Base-by-base conservation (phyloP, 2,888 invertebrate genomes). In the Alsophila aescularia region DNA sequence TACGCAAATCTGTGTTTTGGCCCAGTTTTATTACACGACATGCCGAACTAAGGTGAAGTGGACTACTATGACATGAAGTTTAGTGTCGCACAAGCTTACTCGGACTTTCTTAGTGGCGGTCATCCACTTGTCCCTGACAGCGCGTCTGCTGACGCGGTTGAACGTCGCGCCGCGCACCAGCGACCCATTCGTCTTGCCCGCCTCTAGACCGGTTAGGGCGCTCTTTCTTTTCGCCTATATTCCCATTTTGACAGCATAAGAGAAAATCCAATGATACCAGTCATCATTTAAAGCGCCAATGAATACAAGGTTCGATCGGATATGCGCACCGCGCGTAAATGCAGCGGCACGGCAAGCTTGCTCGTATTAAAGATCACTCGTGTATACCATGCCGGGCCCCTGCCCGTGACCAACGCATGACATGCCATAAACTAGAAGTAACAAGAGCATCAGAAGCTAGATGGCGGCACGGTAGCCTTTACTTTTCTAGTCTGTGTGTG, bases 71-170 rank as follows among this genome's bases (percentile, higher is more conserved):
- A 34, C 31, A 31, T 50, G 53, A 45, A 54, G 45, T 44, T 58
- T 62, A 61, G 58, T 60, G 56, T 66, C 50, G 71, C 72, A 55
- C 57, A 69, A 73, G 77, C 95, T 95, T 95, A 96, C 95, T 93
- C 95, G 94, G 85, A 95, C 94, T 94, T 94, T 95, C 77, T 95
- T 94, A 80, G 95, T 94, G 83, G 94, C 94, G 64, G 83, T 93
- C 78, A 93, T 94, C 95, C 95, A 95, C 77, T 93, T 93, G 76
- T 93, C 93, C 64, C 79, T 76, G 10, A 89, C 74, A 60, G 82
- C 78, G 74, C 87, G 93, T 64, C 92, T 91, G 75, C 92, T 92
- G 81, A 92, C 91, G 70, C 94, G 92, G 68, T 93, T 93, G 78
- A 94, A 93, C 62, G 95, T 94, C 69, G 95, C 87, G 79, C 94